Percentiles rank a stretch among this genome's conserved stretches.
These are phyloP conservation scores for Calycopis cecrops DNA, from an alignment of 1,140 invertebrate species.

Conservation along the genomic window DNA sequence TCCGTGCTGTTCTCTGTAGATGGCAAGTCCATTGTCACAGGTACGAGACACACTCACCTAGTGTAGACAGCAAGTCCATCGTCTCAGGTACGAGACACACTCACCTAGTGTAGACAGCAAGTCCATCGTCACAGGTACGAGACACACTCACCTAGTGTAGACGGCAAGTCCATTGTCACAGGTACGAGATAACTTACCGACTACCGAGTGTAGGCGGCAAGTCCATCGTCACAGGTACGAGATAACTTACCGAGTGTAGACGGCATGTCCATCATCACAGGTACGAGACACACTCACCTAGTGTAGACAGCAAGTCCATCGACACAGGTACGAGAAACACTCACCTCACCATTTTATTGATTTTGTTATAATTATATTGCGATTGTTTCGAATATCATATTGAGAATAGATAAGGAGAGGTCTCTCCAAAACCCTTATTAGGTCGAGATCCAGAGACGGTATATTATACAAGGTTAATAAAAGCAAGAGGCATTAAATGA, in stretches of 20 bases:
- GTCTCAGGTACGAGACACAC: neutral
- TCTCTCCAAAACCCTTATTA: too few relatives aligned
- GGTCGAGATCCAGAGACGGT: too few relatives aligned
- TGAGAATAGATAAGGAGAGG: too few relatives aligned
- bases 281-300: conserved; percentile 47
- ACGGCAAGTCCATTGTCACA: neutral
- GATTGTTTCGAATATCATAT: too few relatives aligned
- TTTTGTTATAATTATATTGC: too few relatives aligned
- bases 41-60: conserved; percentile 47
- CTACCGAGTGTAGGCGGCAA: conserved; percentile 86
- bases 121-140: conserved; percentile 82
- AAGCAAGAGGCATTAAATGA: too few relatives aligned
- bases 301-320: too few relatives aligned
- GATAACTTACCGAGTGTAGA: too few relatives aligned
- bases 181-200: neutral
- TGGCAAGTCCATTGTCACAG: conserved; percentile 86
- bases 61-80: too few relatives aligned
- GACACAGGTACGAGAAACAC: neutral
- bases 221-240: conserved; percentile 85
- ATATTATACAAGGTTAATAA: too few relatives aligned
- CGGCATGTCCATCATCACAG: conserved; percentile 86
- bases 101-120: conserved; percentile 79
- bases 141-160: neutral
- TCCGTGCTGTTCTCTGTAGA: conserved; percentile 85
- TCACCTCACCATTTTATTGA: too few relatives aligned